These are phyloP conservation scores for Ammodytes marinus DNA, from an alignment of 2,113 vertebrate genomes.

Conservation along the genomic window DNA sequence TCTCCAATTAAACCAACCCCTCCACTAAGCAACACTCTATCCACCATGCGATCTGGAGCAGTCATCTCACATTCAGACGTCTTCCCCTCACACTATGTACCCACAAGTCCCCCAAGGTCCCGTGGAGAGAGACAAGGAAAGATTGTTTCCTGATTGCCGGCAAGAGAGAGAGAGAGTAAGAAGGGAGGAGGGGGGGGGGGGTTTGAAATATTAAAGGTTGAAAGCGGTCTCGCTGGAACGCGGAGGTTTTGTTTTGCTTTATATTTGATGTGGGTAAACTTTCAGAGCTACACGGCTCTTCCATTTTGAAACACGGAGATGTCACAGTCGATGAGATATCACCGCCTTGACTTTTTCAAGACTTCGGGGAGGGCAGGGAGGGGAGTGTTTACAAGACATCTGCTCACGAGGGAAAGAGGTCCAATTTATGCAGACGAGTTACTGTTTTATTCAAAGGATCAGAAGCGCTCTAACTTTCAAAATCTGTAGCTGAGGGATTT, in stretches of 20 bases:
- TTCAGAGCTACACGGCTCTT: constrained; percentile 76
- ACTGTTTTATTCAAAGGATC: constrained; percentile 59
- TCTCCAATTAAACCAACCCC: constrained; percentile 80
- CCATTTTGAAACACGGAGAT: constrained; percentile 80
- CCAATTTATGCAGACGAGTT: constrained; percentile 53
- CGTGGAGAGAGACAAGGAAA: constrained; percentile 79
- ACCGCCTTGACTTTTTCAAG: constrained; percentile 66
- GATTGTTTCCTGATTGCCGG: constrained; percentile 83
- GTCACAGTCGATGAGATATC: constrained; percentile 76
- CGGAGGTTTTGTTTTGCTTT: constrained; percentile 82
- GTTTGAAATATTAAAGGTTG: constrained; percentile 83
- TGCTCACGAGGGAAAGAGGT: constrained; percentile 42
- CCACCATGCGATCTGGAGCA: constrained; percentile 78
- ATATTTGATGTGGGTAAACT: constrained; percentile 82
- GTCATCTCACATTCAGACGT: constrained; percentile 80
- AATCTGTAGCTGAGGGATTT: constrained; percentile 1
- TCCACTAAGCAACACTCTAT: constrained; percentile 65
- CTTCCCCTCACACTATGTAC: constrained; percentile 69
- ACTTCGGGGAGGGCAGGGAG: constrained; percentile 20
- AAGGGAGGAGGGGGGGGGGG: constrained; percentile 66
- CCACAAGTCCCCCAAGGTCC: constrained; percentile 78
- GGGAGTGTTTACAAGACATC: constrained; percentile 66
- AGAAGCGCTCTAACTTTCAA: constrained; percentile 17
- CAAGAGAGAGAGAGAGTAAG: constrained; percentile 41
- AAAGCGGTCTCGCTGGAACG: constrained; percentile 72